Percentiles rank a stretch among this genome's conserved stretches.
Conservation (phyloP, 1,140 invertebrate species). For the Condylostylus longicornis region DNA sequence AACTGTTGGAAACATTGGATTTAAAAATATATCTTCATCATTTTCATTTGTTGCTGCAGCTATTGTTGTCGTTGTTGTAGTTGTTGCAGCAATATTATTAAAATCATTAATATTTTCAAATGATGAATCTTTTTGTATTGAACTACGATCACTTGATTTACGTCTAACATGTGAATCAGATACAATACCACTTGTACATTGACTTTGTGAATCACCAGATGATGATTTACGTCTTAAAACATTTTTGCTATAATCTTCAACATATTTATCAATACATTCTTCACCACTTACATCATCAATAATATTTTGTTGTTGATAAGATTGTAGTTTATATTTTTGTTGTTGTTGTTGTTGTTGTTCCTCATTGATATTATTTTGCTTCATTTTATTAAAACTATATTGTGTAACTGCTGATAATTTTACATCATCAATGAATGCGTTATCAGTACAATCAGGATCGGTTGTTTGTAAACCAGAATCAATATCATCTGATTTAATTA, state of each 20-base stretch:
- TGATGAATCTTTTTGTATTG: neutral
- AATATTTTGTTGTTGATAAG: constrained; percentile 18
- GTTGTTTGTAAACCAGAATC: too few species aligned
- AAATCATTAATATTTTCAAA: neutral
- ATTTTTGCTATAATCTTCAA: constrained; percentile 1
- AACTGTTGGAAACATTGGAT: constrained; percentile 5
- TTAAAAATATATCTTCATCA: constrained; percentile 1
- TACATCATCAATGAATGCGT: too few species aligned
- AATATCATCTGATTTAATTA: too few species aligned
- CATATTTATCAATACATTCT: neutral
- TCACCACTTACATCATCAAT: neutral
- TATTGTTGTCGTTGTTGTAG: neutral
- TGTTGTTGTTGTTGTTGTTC: constrained; percentile 16
- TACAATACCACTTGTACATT: too few species aligned
- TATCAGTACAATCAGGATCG: too few species aligned
- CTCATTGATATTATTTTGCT: neutral
- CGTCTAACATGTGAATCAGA: neutral
- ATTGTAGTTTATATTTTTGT: constrained; percentile 24
- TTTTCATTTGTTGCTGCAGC: neutral
- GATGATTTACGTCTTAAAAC: too few species aligned
- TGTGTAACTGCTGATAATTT: too few species aligned
- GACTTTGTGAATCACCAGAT: too few species aligned
- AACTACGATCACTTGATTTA: neutral
- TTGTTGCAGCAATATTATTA: too few species aligned
- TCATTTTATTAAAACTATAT: neutral